These are phyloP conservation scores for Cephonodes hylas DNA, from an alignment of 2,888 invertebrate species.

Conservation along the genomic window DNA sequence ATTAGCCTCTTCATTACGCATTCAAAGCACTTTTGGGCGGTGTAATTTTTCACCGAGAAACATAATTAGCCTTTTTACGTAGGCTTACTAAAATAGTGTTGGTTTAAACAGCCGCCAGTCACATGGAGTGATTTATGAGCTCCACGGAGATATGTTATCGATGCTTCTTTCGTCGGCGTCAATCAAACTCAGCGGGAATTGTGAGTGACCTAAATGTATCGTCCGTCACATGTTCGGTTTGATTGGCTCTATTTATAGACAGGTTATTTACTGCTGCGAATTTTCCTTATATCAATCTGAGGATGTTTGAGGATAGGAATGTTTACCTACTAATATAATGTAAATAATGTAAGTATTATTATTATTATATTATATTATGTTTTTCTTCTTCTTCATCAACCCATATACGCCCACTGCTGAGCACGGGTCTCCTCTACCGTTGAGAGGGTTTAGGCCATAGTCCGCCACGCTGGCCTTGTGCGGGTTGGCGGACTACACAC, in stretches of 20 bases:
- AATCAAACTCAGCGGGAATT: background rate
- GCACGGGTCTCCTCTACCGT: no score
- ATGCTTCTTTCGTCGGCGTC: background rate
- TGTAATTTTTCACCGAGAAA: background rate
- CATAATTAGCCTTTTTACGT: background rate
- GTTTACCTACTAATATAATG: no score
- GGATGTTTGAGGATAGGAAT: no score
- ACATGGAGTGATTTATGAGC: background rate
- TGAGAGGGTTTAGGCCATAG: no score
- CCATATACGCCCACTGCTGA: no score
- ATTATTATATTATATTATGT: no score
- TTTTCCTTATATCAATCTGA: background rate
- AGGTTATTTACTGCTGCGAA: background rate
- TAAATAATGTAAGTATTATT: no score
- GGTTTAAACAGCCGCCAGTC: background rate
- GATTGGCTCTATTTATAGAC: background rate
- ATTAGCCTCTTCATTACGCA: no score
- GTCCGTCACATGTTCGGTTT: background rate
- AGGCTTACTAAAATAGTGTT: no score
- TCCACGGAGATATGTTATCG: background rate
- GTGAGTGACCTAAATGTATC: background rate
- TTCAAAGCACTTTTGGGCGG: background rate
- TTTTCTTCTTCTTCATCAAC: no score
- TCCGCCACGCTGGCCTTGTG: no score
- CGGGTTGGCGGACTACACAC: no score